Evolutionary conservation across 2,113 vertebrate species (phyloP), one percentile per base, ranked within the genome.

Genomic region (Actenoides hombroni): DNA sequence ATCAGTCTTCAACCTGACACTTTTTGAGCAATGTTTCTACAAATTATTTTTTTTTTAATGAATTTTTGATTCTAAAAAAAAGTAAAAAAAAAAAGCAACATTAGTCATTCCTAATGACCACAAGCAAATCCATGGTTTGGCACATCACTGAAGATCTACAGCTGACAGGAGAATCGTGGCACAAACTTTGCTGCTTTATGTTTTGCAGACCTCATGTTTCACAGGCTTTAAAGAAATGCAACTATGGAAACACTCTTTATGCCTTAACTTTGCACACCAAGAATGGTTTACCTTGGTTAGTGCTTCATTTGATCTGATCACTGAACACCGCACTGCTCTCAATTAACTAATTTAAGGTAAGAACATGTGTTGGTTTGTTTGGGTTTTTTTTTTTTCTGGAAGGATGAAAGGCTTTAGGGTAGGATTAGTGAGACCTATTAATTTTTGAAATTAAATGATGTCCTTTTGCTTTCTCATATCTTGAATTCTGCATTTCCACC

Each of bases 341-440:
- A 91, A 82, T 92, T 95, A 95, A 63, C 71, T 94, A 86, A 97
- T 88, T 93, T 73, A 95, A 83, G 90, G 83, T 60, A 88, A 91
- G 61, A 78, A 77, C 79, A 70, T 59, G 39, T 2, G 13, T 25
- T 25, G 49, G 49, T 51, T 51, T 51, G 49, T 51, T 86, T 61
- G 19, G 46, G 51, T 16, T 53, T 53, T 49, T 24, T 49, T 49
- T 56, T 88, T 78, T 68, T 75, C 44, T 54, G 44, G 40, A 74
- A 93, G 70, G 90, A 94, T 90, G 65, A 94, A 94, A 89, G 33
- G 76, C 60, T 95, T 86, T 96, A 86, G 31, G 9, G 33, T 60
- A 85, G 83, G 88, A 88, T 94, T 94, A 86, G 64, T 65, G 56
- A 88, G 29, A 26, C 9, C 54, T 31, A 92, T 56, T 77, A 51